Percentiles rank a stretch among this genome's conserved stretches.
These are phyloP conservation scores for Spermophilus dauricus DNA, from an alignment of 2,113 vertebrate species.

Conservation along the genomic window DNA sequence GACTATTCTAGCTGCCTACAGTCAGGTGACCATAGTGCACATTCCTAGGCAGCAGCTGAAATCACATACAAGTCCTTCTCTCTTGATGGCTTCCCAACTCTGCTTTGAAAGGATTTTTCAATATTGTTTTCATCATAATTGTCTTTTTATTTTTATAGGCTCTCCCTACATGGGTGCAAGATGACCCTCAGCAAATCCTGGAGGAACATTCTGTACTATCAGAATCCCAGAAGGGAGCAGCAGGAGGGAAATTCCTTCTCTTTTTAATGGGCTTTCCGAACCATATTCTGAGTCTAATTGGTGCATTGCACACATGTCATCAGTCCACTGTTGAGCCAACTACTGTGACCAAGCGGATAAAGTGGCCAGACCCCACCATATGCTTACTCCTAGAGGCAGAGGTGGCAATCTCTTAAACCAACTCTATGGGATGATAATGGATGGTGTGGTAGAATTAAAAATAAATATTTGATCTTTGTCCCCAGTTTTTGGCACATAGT, in stretches of 20 bases:
- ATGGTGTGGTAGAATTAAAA: not conserved
- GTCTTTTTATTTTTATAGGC: not conserved
- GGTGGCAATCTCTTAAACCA: not conserved
- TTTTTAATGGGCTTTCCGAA: not conserved
- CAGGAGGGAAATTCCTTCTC: not conserved
- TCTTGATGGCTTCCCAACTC: not conserved
- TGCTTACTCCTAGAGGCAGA: not conserved
- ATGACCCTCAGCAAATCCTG: not conserved
- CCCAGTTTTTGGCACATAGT: not conserved
- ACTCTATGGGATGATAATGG: not conserved
- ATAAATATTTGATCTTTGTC: not conserved
- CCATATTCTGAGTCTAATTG: not conserved
- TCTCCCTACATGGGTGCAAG: not conserved
- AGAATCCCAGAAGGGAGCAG: not conserved
- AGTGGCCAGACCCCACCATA: not conserved
- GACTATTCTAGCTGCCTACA: not conserved
- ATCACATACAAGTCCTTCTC: not conserved
- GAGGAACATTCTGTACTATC: not conserved
- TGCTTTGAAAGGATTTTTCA: not conserved
- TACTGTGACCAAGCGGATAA: not conserved
- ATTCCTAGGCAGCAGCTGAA: not conserved
- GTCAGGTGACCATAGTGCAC: not conserved
- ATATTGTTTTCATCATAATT: not conserved
- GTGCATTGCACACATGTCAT: not conserved
- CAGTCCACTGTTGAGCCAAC: not conserved